phyloP scores from a whole-genome alignment of 1,140 invertebrate genomes.

The Helicoverpa armigera region DNA sequence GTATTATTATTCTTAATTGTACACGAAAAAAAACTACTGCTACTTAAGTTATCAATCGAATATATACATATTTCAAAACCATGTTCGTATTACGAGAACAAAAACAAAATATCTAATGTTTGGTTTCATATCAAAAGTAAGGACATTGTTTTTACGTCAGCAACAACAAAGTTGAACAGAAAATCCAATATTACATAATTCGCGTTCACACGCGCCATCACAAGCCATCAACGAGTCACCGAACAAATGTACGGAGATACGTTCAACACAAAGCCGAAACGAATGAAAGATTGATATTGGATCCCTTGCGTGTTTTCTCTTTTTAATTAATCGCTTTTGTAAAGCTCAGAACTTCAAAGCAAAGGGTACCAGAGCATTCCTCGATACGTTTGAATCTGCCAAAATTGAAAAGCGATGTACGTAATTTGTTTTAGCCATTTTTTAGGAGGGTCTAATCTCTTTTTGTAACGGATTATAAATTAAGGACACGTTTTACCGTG shows the following conservation, averaged over 20 bases:
- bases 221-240: slow-evolving; percentile 16
- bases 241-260: slow-evolving; percentile 36
- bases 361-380: slow-evolving; percentile 52
- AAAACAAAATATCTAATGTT: slow-evolving; percentile 17
- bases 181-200: slow-evolving; percentile 42
- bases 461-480: slow-evolving; percentile 27
- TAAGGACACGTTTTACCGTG: slow-evolving; percentile 16
- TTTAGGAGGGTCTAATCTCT: slow-evolving; percentile 30
- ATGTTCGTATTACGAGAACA: no score
- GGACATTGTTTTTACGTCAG: slow-evolving; percentile 17
- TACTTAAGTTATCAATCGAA: no score
- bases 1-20: no score
- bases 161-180: slow-evolving; percentile 38
- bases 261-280: slow-evolving; percentile 39
- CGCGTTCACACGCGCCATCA: slow-evolving; percentile 21
- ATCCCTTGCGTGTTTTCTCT: slow-evolving; percentile 49
- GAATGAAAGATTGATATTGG: slow-evolving; percentile 53
- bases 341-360: slow-evolving; percentile 53
- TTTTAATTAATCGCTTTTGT: slow-evolving; percentile 60
- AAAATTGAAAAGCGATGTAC: slow-evolving; percentile 51
- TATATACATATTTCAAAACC: no score
- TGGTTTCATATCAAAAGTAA: slow-evolving; percentile 26
- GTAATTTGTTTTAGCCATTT: slow-evolving; percentile 47
- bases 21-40: not conserved
- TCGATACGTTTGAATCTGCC: slow-evolving; percentile 47